These are phyloP conservation scores for Aphyosemion australe DNA, from an alignment of 2,113 vertebrate genomes.

Conservation along the genomic window DNA sequence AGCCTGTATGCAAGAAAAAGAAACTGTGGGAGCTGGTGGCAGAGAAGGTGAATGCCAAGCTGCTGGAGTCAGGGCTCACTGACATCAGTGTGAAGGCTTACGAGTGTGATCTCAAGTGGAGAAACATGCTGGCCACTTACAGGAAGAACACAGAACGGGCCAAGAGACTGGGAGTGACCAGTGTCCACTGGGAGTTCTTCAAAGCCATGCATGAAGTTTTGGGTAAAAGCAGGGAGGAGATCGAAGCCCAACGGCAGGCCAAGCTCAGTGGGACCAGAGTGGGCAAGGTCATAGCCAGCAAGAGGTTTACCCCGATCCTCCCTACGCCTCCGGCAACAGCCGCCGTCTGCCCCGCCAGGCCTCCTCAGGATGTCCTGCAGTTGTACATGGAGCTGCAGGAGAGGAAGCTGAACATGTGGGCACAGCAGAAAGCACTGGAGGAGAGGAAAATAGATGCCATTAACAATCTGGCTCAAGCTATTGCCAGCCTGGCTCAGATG, in stretches of 20 bases:
- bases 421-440: constrained; percentile 79
- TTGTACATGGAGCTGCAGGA: constrained; percentile 83
- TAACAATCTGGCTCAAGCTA: constrained; percentile 80
- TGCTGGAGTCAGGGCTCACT: constrained; percentile 55
- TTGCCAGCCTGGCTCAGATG: constrained; percentile 75
- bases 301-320: constrained; percentile 77
- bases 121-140: constrained; percentile 81
- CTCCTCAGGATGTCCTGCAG: constrained; percentile 78
- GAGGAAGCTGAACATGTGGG: constrained; percentile 83
- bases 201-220: constrained; percentile 75
- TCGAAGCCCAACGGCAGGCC: constrained; percentile 67
- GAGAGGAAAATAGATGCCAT: constrained; percentile 82
- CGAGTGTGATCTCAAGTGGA: constrained; percentile 83
- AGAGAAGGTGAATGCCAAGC: constrained; percentile 69
- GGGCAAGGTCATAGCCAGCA: constrained; percentile 69
- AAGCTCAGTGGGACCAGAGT: constrained; percentile 65
- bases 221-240: constrained; percentile 74
- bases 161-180: constrained; percentile 63
- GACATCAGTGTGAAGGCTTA: constrained; percentile 71
- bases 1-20: constrained; percentile 82
- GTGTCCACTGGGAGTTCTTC: constrained; percentile 83
- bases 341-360: constrained; percentile 37
- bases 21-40: constrained; percentile 80
- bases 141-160: constrained; percentile 78
- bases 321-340: constrained; percentile 62